Conservation (phyloP, 2,888 invertebrate genomes). For the Adineta ricciae region DNA sequence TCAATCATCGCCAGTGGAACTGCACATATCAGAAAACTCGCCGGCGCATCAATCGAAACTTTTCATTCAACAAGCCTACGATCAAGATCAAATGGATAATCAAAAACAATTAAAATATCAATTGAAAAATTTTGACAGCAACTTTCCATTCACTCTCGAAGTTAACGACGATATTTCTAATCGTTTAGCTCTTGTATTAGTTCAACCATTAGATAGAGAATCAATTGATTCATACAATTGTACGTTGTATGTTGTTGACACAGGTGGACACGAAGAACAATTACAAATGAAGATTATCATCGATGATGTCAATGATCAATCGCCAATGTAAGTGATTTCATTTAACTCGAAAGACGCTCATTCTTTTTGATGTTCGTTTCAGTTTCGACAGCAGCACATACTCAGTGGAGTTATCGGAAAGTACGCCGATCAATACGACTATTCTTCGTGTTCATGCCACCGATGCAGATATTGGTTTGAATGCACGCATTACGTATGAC, state of each 20-base stretch:
- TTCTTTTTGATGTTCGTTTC: not conserved
- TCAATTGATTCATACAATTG: not conserved
- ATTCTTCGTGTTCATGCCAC: not conserved
- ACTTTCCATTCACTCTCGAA: constrained; percentile 14
- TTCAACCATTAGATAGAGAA: not conserved
- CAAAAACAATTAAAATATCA: constrained; percentile 12
- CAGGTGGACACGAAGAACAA: not conserved
- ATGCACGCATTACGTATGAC: not conserved
- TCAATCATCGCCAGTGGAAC: not conserved
- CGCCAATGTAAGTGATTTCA: not conserved
- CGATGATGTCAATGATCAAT: constrained; percentile 10
- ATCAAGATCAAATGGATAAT: constrained; percentile 6
- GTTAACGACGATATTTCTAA: not conserved
- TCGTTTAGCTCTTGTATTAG: not conserved
- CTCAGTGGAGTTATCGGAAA: not conserved
- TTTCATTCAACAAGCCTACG: constrained; percentile 1
- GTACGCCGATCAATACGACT: not conserved
- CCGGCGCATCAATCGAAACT: not conserved
- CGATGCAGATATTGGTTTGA: constrained; percentile 13
- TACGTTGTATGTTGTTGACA: not conserved
- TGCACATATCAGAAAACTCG: constrained; percentile 8
- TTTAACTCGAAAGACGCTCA: not conserved
- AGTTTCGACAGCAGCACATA: not conserved
- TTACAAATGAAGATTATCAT: not conserved
- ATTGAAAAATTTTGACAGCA: not conserved